A percentile compares a stretch with the other conserved stretches of the same genome.
Evolutionary conservation across 2,113 vertebrate species (phyloP).

Genomic region (Tor tambroides): DNA sequence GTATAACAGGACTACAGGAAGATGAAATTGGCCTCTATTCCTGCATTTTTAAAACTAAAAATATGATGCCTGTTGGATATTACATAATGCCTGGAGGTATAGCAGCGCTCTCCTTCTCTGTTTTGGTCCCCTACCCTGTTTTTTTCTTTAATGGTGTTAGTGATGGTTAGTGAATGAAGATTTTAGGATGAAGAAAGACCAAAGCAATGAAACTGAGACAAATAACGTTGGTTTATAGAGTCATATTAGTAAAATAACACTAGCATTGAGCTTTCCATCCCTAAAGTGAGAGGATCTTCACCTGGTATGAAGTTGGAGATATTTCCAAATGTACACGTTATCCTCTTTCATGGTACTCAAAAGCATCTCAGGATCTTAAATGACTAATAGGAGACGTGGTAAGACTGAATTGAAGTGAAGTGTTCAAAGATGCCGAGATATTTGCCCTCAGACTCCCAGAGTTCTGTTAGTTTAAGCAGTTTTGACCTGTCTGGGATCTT

Average conservation of each 20-base stretch:
- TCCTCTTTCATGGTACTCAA: not conserved
- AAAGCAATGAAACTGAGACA: constrained; percentile 11
- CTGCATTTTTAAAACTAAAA: constrained; percentile 67
- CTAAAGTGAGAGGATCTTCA: not conserved
- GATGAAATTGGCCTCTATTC: constrained; percentile 76
- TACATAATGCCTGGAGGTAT: constrained; percentile 72
- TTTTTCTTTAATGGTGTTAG: not conserved
- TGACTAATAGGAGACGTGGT: not conserved
- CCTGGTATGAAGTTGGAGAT: not conserved
- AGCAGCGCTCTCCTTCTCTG: not conserved
- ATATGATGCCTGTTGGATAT: constrained; percentile 53
- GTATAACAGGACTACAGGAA: constrained; percentile 51
- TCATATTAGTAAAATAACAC: not conserved
- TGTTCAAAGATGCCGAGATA: not conserved
- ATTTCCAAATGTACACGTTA: not conserved
- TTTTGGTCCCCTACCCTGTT: not conserved
- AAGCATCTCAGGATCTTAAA: not conserved
- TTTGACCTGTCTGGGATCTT: not conserved
- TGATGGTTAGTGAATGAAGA: not conserved
- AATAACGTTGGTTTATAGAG: not conserved
- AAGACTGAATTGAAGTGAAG: not conserved
- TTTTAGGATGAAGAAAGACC: not conserved
- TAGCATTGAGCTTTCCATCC: not conserved
- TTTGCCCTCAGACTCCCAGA: not conserved
- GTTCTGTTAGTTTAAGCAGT: not conserved